Conservation (phyloP, 2,888 invertebrate genomes). For the Lysandra bellargus region DNA sequence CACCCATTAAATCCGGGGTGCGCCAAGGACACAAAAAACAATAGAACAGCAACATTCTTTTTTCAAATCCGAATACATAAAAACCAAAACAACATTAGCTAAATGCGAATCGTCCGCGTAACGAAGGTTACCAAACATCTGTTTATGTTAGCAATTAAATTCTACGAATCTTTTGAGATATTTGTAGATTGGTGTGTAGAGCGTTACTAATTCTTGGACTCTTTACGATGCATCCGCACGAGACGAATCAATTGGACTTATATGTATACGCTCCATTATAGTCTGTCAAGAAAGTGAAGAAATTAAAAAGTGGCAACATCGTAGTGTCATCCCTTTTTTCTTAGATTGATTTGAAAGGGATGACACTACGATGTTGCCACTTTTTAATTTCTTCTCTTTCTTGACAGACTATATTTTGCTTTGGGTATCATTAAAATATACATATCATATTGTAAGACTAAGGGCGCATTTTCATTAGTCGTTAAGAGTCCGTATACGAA, state of each 20-base stretch:
- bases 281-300: too few species aligned
- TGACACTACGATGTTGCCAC: too few species aligned
- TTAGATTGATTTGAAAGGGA: too few species aligned
- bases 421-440: not conserved
- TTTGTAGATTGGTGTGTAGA: not conserved
- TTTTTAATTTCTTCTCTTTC: too few species aligned
- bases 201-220: not conserved
- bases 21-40: not conserved
- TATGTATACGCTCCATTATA: not conserved
- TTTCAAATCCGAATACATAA: not conserved
- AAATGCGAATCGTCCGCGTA: slow-evolving; percentile 25
- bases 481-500: too few species aligned
- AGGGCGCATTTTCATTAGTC: too few species aligned
- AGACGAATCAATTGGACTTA: not conserved
- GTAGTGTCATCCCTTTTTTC: too few species aligned
- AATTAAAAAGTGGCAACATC: too few species aligned
- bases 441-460: not conserved
- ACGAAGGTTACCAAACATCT: slow-evolving; percentile 23
- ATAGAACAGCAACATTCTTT: not conserved
- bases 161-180: slow-evolving; percentile 9
- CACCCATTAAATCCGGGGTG: not conserved
- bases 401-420: not conserved
- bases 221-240: slow-evolving; percentile 2
- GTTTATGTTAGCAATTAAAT: slow-evolving; percentile 28
- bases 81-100: slow-evolving; percentile 1